Base-by-base conservation (phyloP, 64 coral and sea anemone genomes). In the Exaiptasia diaphana region DNA sequence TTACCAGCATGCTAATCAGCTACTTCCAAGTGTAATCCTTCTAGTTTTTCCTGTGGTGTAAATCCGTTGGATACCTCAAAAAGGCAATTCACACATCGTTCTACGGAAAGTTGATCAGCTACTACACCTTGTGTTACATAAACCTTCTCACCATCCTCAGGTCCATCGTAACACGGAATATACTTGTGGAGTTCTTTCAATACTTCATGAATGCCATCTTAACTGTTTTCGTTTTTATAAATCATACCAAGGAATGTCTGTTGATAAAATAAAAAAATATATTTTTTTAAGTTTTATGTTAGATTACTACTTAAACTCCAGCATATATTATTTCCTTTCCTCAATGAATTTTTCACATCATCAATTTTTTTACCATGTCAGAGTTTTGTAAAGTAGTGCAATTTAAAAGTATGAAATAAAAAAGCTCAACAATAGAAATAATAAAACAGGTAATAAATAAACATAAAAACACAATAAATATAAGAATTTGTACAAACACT, bases 171-270 rank as follows among this genome's bases (percentile, higher is more conserved):
- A 61, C 46, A 80, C 15, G 77, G 18, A 29, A 80, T 57, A 80
- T 80, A 65, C 44, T 80, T 57, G 64, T 80, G 58, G 55, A 80
- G 55, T 60, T n/a, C 40, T 60, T 54, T 63, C 39, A 81, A 59
- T 30, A 81, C 77, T 81, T 81, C 57, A 44, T 81, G 61, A 48
- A 81, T 81, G 34, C 77, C 77, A 67, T 68, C 77, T 45, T 56
- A 28, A 14, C 64, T 63, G 50, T 81, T 81, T 29, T 81, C 77
- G 24, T 81, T 81, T 41, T 65, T 31, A 50, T 81, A 81, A 28
- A 81, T 33, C 77, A 67, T 81, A 32, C 77, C 77, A 44, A 81
- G 73, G 31, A 79, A 79, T 42, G 36, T 44, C 55, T 79, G 20
- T n/a, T n/a, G n/a, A n/a, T n/a, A n/a, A n/a, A n/a, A n/a, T n/a